A percentile compares a stretch with the other conserved stretches of the same genome.
Conservation (phyloP, 2,888 invertebrate species). For the Pheosia gnoma region DNA sequence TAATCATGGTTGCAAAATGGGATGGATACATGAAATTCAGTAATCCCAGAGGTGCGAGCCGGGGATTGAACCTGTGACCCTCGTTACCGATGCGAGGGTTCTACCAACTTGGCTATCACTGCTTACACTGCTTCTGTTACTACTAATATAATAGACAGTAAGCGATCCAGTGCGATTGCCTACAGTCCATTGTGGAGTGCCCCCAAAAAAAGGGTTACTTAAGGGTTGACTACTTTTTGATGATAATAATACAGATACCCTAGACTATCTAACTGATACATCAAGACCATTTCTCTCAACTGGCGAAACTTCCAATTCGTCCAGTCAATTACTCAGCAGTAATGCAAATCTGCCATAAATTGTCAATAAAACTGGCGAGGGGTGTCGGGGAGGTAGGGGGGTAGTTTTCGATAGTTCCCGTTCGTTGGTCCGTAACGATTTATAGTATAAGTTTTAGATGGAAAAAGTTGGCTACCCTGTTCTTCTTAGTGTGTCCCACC, state of each 20-base stretch:
- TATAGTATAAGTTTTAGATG: constrained; percentile 79
- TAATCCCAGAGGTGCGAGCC: too few relatives aligned
- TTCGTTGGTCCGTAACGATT: constrained; percentile 70
- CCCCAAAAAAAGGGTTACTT: too few relatives aligned
- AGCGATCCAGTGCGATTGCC: too few relatives aligned
- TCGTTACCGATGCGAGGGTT: too few relatives aligned
- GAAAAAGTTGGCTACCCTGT: constrained; percentile 78
- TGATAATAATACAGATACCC: background rate
- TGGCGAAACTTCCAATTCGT: constrained; percentile 41
- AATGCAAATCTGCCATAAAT: constrained; percentile 79
- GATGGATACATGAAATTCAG: too few relatives aligned
- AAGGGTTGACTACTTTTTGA: background rate
- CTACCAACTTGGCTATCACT: too few relatives aligned
- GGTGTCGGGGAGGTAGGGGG: constrained; percentile 18
- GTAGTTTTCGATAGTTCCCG: constrained; percentile 52
- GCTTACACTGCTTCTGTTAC: too few relatives aligned
- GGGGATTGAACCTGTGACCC: too few relatives aligned
- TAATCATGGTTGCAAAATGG: too few relatives aligned
- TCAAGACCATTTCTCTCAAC: constrained; percentile 32
- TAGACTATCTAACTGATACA: constrained; percentile 2
- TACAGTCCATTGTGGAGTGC: too few relatives aligned
- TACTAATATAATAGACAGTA: too few relatives aligned
- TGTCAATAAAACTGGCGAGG: constrained; percentile 63
- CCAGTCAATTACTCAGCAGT: constrained; percentile 62
- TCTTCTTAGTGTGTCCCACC: constrained; percentile 46